Base-by-base conservation (phyloP, 2,888 invertebrate genomes). In the Gastrophysa polygoni region DNA sequence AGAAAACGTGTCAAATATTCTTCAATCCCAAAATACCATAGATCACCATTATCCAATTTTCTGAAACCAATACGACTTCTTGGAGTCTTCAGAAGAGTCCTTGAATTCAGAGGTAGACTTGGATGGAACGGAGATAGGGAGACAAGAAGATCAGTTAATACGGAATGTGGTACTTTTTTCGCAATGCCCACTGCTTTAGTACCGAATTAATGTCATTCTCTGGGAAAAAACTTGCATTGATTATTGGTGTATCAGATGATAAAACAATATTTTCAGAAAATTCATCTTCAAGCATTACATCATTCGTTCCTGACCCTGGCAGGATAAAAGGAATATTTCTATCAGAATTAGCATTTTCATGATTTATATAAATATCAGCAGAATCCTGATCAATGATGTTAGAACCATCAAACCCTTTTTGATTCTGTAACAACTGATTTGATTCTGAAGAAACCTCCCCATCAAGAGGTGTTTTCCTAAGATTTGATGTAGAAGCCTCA, bases 21-120 rank as follows among this genome's bases (percentile, higher is more conserved):
- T 60, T 60, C 54, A 10, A 60, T 10, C 10, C 48, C 38, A 59
- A 52, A 59, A 32, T 59, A 47, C 46, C 52, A 59, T 38, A 20
- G 43, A 11, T 59, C 44, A 8, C 43, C 44, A 44, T 55, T 17
- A 20, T 20, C 47, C 47, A 47, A 47, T 47, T 47, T 47, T 47
- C 20, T 47, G 55, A 46, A n/a, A 17, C 32, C 34, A 11, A 52
- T 34, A 52, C 38, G 32, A 34, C 52, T 52, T 52, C 34, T 52
- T 8, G 52, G 52, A 34, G 52, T 52, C 1, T n/a, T 18, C 32
- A 52, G 34, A 32, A 52, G 18, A 18, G 52, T 34, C 18, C 38
- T 38, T 34, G 52, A 34, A 34, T 52, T 18, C 11, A 52, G 38
- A 17, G 52, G 52, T 52, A 52, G 20, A 34, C 34, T 32, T 52